Base-by-base conservation (phyloP, 1,140 invertebrate genomes). In the Zaprionus tsacasi region DNA sequence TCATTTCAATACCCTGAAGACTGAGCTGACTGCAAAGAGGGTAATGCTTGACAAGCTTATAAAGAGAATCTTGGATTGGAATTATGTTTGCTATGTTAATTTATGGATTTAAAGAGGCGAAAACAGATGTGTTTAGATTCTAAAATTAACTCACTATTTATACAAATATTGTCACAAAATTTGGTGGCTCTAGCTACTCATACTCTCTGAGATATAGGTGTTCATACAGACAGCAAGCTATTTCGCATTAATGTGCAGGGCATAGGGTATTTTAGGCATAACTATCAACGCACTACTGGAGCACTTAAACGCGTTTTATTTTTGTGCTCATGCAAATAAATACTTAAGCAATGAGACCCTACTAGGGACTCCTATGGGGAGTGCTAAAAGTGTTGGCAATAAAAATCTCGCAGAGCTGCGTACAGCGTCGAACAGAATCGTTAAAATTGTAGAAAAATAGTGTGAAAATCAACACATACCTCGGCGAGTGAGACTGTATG, bases 401-500 rank as follows among this genome's bases (percentile, higher is more conserved):
- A 87, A 87, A 79, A 88, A 82, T 82, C 67, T 82, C 67, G 68
- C 64, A 56, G 67, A 17, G 45, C 70, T 70, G 55, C 71, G 67
- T 61, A 43, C 71, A 76, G 82, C 25, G 27, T 77, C 66, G 70
- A 83, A 83, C 80, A 83, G 76, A 88, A 89, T 83, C 83, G 83
- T 88, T 88, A 88, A 88, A 88, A 88, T 76, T 83, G 80, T 88
- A 81, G 85, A 88, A 89, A 89, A 88, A 88, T 83, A 83, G 83
- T 89, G 83, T 88, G 85, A 88, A 88, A 89, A 88, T 73, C 59
- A 68, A 57, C 64, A 77, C 36, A 58, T 56, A 65, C 35, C 17
- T 8, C 12, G 36, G 45, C 3, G 15, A 35, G 61, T 3, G 25
- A 60, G 21, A 15, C 36, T 45, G 27, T 33, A 33, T 45, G 27